These are phyloP conservation scores for Heliothis virescens DNA, from an alignment of 1,140 invertebrate genomes.

Conservation along the genomic window DNA sequence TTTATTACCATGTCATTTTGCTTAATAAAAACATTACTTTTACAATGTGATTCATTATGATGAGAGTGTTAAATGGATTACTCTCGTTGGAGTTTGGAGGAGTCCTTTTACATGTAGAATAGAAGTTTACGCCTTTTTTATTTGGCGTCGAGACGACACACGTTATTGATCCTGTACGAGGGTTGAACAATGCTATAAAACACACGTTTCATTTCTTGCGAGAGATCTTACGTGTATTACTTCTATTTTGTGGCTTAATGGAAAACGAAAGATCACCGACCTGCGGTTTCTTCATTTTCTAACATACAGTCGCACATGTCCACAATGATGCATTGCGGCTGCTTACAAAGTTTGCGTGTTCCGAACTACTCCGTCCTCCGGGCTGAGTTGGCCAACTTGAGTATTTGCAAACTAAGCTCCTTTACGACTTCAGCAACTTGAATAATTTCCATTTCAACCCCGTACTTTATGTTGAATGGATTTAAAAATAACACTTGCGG, in stretches of 20 bases:
- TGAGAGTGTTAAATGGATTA: slow-evolving; percentile 1
- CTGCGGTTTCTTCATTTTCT: background rate
- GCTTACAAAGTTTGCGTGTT: slow-evolving; percentile 62
- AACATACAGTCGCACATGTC: background rate
- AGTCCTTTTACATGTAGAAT: background rate
- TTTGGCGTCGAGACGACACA: slow-evolving; percentile 17
- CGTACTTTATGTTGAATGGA: slow-evolving; percentile 2
- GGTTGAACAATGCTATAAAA: slow-evolving; percentile 34
- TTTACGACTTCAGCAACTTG: slow-evolving; percentile 13
- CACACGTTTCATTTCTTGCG: slow-evolving; percentile 26
- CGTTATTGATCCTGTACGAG: slow-evolving; percentile 39
- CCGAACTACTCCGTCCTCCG: slow-evolving; percentile 43
- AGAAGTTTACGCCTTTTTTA: slow-evolving; percentile 27
- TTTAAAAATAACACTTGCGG: slow-evolving; percentile 35
- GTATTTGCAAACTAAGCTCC: background rate
- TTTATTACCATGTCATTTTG: slow-evolving; percentile 50
- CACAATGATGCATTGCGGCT: slow-evolving; percentile 74
- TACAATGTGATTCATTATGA: slow-evolving; percentile 23
- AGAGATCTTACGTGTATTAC: slow-evolving; percentile 7
- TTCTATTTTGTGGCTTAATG: background rate
- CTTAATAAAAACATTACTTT: slow-evolving; percentile 45
- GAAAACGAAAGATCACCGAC: background rate
- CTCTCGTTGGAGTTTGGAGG: background rate
- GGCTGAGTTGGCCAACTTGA: slow-evolving; percentile 14
- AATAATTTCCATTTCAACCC: slow-evolving; percentile 19